Conservation (phyloP, 2,113 vertebrate species). For the Salminus brasiliensis region DNA sequence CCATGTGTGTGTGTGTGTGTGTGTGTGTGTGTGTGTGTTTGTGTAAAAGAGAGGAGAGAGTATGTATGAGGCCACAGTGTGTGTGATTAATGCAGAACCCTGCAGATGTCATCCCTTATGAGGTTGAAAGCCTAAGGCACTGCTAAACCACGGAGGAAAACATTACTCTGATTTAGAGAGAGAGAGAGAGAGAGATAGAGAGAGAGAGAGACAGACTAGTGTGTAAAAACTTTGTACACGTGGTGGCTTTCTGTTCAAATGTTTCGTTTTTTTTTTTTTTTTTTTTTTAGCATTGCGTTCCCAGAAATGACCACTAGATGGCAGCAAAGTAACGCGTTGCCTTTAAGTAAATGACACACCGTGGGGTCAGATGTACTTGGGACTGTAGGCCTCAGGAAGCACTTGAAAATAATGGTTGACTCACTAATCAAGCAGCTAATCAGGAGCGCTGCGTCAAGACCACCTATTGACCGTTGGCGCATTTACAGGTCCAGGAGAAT, state of each 20-base stretch:
- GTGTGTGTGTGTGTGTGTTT: too few relatives aligned
- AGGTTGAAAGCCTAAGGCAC: constrained; percentile 36
- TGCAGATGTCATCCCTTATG: constrained; percentile 46
- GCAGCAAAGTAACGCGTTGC: constrained; percentile 46
- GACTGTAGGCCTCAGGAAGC: too few relatives aligned
- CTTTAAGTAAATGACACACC: too few relatives aligned
- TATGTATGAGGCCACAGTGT: background rate
- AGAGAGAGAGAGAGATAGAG: background rate
- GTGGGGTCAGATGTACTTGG: too few relatives aligned
- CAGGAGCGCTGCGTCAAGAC: too few relatives aligned
- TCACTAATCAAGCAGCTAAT: too few relatives aligned
- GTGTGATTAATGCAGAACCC: constrained; percentile 51
- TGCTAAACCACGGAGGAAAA: constrained; percentile 46
- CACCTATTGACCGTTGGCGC: too few relatives aligned
- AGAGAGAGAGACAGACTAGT: background rate
- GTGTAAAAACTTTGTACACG: background rate
- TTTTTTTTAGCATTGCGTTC: background rate
- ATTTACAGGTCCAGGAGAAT: too few relatives aligned
- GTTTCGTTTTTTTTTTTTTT: too few relatives aligned
- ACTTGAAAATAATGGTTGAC: too few relatives aligned
- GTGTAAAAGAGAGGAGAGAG: too few relatives aligned
- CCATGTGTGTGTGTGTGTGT: too few relatives aligned
- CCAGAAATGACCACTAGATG: constrained; percentile 41
- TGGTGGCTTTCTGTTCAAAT: constrained; percentile 63
- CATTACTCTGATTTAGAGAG: constrained; percentile 38